Conservation (phyloP, 2,888 invertebrate species). For the Drosophila ustulata region DNA sequence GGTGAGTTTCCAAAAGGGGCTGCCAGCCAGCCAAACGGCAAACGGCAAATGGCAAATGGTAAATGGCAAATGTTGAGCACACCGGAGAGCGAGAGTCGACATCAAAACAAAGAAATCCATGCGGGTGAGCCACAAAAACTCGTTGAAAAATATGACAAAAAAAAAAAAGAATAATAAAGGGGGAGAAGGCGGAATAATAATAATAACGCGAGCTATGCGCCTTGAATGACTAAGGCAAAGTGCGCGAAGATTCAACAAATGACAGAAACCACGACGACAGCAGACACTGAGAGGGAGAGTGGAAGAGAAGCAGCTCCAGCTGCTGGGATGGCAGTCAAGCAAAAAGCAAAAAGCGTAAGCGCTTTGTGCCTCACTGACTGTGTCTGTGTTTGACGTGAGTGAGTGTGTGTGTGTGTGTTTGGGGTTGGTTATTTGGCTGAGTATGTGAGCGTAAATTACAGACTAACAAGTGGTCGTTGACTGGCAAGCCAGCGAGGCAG, state of each 20-base stretch:
- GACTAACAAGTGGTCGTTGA: slow-evolving; percentile 82
- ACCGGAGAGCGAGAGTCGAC: slow-evolving; percentile 58
- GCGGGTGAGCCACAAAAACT: slow-evolving; percentile 57
- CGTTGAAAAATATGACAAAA: slow-evolving; percentile 38
- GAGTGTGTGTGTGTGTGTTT: slow-evolving; percentile 29
- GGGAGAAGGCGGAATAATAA: slow-evolving; percentile 10
- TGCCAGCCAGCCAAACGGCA: slow-evolving; percentile 12
- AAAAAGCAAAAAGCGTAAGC: slow-evolving; percentile 71
- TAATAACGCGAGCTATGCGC: slow-evolving; percentile 54
- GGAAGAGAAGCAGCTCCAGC: slow-evolving; percentile 39
- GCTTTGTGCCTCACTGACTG: slow-evolving; percentile 67
- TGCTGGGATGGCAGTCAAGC: slow-evolving; percentile 49
- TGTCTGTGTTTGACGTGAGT: slow-evolving; percentile 61
- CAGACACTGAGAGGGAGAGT: slow-evolving; percentile 8
- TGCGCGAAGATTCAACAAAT: slow-evolving; percentile 76
- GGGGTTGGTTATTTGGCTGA: slow-evolving; percentile 29
- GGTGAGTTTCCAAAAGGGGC: slow-evolving; percentile 63
- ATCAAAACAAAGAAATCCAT: slow-evolving; percentile 74
- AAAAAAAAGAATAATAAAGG: slow-evolving; percentile 12
- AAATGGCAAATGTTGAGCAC: slow-evolving; percentile 19
- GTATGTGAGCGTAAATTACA: slow-evolving; percentile 72
- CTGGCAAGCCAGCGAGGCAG: slow-evolving; percentile 79
- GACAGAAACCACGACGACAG: slow-evolving; percentile 69
- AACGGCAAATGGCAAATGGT: slow-evolving; percentile 10
- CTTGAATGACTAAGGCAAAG: slow-evolving; percentile 68